Conservation (phyloP, 1,140 invertebrate genomes). For the Hycleus phaleratus region DNA sequence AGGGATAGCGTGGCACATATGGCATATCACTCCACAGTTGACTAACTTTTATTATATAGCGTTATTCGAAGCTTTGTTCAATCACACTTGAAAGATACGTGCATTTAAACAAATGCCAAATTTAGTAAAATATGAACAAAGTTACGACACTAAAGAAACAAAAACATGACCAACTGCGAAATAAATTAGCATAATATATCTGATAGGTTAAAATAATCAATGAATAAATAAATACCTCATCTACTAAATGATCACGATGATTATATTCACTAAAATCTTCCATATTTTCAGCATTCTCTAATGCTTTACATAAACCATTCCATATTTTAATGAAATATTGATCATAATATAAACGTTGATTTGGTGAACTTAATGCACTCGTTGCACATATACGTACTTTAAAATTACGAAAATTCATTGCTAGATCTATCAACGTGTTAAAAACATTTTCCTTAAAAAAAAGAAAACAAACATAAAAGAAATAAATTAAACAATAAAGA, state of each 20-base stretch:
- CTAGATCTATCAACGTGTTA: slow-evolving; percentile 42
- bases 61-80: too few species aligned
- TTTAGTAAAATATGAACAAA: too few species aligned
- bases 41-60: too few species aligned
- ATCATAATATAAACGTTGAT: slow-evolving; percentile 51
- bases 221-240: slow-evolving; percentile 45
- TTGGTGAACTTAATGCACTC: slow-evolving; percentile 58
- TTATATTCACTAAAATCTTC: slow-evolving; percentile 72
- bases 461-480: too few species aligned
- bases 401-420: slow-evolving; percentile 51
- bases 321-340: slow-evolving; percentile 54
- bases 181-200: too few species aligned
- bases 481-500: too few species aligned
- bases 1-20: too few species aligned
- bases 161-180: too few species aligned
- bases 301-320: slow-evolving; percentile 57
- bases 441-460: slow-evolving; percentile 37
- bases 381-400: slow-evolving; percentile 75
- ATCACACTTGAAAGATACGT: too few species aligned
- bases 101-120: too few species aligned
- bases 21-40: background rate
- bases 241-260: slow-evolving; percentile 66
- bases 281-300: slow-evolving; percentile 66
- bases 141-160: too few species aligned
- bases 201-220: too few species aligned